These are phyloP conservation scores for Anableps anableps DNA, from an alignment of 2,797 vertebrate genomes.

Conservation along the genomic window DNA sequence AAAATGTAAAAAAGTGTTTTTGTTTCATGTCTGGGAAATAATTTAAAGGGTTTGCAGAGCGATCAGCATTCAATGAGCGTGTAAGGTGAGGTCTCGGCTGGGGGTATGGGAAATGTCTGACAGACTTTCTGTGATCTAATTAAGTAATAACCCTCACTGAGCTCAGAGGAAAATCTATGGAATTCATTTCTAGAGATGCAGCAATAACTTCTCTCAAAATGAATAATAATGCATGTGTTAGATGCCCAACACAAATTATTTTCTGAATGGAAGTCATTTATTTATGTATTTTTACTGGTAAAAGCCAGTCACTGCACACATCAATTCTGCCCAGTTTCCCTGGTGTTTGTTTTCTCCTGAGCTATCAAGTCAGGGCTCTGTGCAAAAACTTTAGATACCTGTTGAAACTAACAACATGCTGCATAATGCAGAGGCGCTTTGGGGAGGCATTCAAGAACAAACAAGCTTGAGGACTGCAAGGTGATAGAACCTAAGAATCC, in stretches of 20 bases:
- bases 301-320: neutral
- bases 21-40: slow-evolving; percentile 48
- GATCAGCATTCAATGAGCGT: slow-evolving; percentile 40
- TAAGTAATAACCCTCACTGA: slow-evolving; percentile 64
- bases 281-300: neutral
- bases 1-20: slow-evolving; percentile 33
- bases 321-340: neutral
- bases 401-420: slow-evolving; percentile 37
- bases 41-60: slow-evolving; percentile 36
- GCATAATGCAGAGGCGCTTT: slow-evolving; percentile 29
- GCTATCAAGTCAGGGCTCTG: slow-evolving; percentile 7
- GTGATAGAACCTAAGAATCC: slow-evolving; percentile 41
- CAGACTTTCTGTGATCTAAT: slow-evolving; percentile 56
- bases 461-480: slow-evolving; percentile 4
- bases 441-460: slow-evolving; percentile 16
- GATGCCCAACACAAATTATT: slow-evolving; percentile 52
- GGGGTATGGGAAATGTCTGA: slow-evolving; percentile 41
- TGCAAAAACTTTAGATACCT: slow-evolving; percentile 35
- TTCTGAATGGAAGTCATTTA: slow-evolving; percentile 3
- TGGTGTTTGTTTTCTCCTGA: slow-evolving; percentile 10
- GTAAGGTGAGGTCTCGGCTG: slow-evolving; percentile 28
- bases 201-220: slow-evolving; percentile 66
- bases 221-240: slow-evolving; percentile 52
- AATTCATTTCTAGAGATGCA: slow-evolving; percentile 65
- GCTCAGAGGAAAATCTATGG: slow-evolving; percentile 62